A percentile compares a stretch with the other conserved stretches of the same genome.
phyloP scores from a whole-genome alignment of 2,797 vertebrate genomes.

The Paguma larvata region DNA sequence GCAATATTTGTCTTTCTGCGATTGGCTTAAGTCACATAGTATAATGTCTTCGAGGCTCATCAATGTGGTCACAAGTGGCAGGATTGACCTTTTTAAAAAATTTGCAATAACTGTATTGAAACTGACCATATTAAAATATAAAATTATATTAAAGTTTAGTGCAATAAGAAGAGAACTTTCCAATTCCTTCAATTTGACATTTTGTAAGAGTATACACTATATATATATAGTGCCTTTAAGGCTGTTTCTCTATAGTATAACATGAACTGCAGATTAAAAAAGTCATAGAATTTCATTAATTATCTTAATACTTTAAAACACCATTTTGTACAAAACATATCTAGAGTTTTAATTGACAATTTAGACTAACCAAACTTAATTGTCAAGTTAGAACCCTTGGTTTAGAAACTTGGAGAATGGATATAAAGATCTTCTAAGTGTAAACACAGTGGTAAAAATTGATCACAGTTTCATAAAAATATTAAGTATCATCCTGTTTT shows the following conservation, averaged over 20 bases:
- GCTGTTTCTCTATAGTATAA: neutral
- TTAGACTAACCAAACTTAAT: neutral
- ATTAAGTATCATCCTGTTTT: neutral
- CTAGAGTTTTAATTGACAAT: neutral
- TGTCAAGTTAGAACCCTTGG: neutral
- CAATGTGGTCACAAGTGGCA: neutral
- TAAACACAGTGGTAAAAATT: conserved; percentile 40
- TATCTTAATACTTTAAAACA: neutral
- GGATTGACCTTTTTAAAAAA: neutral
- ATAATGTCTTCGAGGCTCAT: neutral
- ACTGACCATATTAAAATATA: neutral
- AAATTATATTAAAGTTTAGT: neutral
- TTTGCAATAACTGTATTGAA: too few species aligned
- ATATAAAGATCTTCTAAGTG: conserved; percentile 27
- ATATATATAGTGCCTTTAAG: too few species aligned
- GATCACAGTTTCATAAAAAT: conserved; percentile 17
- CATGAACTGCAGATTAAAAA: neutral
- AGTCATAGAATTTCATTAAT: neutral
- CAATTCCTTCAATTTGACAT: neutral
- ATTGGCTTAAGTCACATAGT: neutral
- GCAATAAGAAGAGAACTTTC: neutral
- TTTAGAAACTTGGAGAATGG: neutral
- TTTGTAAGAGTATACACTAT: neutral
- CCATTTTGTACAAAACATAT: neutral
- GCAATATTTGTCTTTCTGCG: neutral